Conservation (phyloP, 2,113 vertebrate species). For the Gymnarchus niloticus region DNA sequence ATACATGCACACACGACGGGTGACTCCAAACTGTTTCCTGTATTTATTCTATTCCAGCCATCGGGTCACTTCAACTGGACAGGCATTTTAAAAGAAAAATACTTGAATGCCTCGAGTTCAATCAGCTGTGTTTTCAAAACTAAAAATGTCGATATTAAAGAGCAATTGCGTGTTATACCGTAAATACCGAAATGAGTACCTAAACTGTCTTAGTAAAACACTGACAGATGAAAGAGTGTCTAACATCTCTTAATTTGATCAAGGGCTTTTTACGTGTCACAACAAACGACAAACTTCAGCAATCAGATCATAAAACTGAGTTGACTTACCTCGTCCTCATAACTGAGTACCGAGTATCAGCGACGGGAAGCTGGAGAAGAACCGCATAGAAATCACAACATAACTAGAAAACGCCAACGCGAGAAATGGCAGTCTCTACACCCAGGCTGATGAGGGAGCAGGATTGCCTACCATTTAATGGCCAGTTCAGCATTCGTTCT, state of each 20-base stretch:
- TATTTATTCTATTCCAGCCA: too few species aligned
- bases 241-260: neutral
- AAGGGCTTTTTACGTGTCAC: neutral
- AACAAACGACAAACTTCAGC: neutral
- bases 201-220: neutral
- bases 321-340: neutral
- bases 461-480: neutral
- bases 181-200: too few species aligned
- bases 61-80: too few species aligned
- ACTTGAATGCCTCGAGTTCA: neutral
- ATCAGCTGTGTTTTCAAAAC: neutral
- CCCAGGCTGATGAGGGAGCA: neutral
- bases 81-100: neutral
- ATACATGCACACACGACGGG: too few species aligned
- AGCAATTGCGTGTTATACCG: neutral
- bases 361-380: neutral
- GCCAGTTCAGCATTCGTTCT: neutral
- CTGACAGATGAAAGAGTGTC: neutral
- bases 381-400: neutral
- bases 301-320: neutral
- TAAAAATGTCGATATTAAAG: neutral
- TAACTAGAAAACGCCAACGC: neutral
- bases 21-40: too few species aligned
- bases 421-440: slow-evolving; percentile 4
- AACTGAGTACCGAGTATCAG: neutral